Evolutionary conservation across 2,113 vertebrate genomes (phyloP).

Genomic region (Megaleporinus macrocephalus): DNA sequence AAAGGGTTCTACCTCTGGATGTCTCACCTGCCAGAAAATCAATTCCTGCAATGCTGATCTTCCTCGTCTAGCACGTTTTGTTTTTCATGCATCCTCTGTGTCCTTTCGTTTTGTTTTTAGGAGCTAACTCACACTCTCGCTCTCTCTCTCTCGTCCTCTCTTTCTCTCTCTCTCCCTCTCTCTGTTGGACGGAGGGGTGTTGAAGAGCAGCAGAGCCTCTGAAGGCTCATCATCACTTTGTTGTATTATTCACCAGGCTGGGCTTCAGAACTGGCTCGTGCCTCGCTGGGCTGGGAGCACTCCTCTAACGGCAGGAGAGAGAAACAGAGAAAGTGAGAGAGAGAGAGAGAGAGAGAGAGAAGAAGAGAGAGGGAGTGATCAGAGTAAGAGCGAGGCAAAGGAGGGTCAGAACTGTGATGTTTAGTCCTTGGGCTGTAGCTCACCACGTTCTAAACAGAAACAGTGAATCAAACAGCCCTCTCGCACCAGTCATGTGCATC

Average conservation of each 20-base stretch:
- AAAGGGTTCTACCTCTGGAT: background rate
- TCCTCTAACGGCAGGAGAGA: constrained; percentile 67
- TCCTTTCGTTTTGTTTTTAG: constrained; percentile 2
- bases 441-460: constrained; percentile 64
- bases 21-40: constrained; percentile 3
- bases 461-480: constrained; percentile 40
- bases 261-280: constrained; percentile 77
- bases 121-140: background rate
- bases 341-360: constrained; percentile 3
- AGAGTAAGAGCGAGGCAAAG: background rate
- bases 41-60: background rate
- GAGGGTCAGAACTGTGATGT: constrained; percentile 55
- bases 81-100: constrained; percentile 9
- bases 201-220: constrained; percentile 76
- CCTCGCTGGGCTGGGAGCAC: constrained; percentile 68
- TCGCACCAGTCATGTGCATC: constrained; percentile 66
- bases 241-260: constrained; percentile 84
- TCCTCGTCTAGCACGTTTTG: constrained; percentile 22
- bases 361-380: constrained; percentile 11
- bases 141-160: constrained; percentile 26
- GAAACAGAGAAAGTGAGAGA: constrained; percentile 5
- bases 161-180: constrained; percentile 49
- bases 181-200: constrained; percentile 61
- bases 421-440: constrained; percentile 64
- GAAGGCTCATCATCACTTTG: constrained; percentile 80